These are phyloP conservation scores for Lithobates pipiens DNA, from an alignment of 2,797 vertebrate genomes.

Conservation along the genomic window DNA sequence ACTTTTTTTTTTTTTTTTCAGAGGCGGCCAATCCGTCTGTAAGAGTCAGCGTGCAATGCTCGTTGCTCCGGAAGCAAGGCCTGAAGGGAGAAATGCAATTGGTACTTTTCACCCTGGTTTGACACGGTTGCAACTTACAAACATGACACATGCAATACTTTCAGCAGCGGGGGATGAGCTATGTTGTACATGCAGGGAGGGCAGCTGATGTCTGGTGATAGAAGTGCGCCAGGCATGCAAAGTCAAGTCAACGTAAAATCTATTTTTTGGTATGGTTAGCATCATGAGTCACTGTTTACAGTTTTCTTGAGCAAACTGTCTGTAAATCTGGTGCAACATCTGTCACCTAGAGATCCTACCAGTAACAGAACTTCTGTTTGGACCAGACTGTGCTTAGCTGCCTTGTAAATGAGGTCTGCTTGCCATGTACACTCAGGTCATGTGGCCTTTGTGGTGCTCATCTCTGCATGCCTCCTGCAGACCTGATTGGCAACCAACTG, in stretches of 20 bases:
- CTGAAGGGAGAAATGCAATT: slow-evolving; percentile 88
- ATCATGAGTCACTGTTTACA: neutral
- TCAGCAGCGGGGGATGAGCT: slow-evolving; percentile 16
- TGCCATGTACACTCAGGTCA: too few relatives aligned
- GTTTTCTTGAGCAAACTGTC: too few relatives aligned
- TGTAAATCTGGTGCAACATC: neutral
- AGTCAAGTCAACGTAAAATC: neutral
- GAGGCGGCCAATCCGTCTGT: slow-evolving; percentile 90
- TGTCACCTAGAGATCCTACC: neutral
- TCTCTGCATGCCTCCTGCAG: too few relatives aligned
- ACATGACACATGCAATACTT: slow-evolving; percentile 53
- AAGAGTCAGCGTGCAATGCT: slow-evolving; percentile 89
- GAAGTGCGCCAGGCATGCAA: slow-evolving; percentile 4
- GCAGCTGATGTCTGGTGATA: neutral
- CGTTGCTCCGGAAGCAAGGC: slow-evolving; percentile 87
- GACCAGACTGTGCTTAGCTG: neutral
- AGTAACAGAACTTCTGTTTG: neutral
- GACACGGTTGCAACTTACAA: slow-evolving; percentile 55
- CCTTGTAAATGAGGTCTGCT: neutral
- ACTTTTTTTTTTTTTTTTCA: slow-evolving; percentile 77
- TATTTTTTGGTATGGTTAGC: neutral
- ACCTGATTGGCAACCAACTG: neutral
- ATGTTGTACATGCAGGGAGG: neutral
- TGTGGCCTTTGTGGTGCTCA: too few relatives aligned
- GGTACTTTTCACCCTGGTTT: slow-evolving; percentile 84